Percentiles rank a stretch among this genome's conserved stretches.
These are phyloP conservation scores for Nylanderia fulva DNA, from an alignment of 1,140 invertebrate species.

Conservation along the genomic window DNA sequence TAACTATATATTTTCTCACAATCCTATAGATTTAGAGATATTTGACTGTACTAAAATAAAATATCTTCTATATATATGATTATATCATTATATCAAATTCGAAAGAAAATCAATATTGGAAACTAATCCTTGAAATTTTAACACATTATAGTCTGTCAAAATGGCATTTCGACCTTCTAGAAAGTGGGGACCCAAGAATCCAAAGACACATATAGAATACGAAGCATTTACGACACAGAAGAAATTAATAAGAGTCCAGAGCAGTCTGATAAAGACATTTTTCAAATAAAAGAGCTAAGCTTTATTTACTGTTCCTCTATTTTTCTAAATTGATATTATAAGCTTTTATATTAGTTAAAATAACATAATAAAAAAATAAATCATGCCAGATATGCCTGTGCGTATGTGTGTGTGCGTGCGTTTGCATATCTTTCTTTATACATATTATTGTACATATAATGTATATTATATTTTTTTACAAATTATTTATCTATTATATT, in stretches of 20 bases:
- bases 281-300: conserved; percentile 64
- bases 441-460: no score
- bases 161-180: conserved; percentile 73
- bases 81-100: background rate
- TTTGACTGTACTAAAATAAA: no score
- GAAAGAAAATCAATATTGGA: background rate
- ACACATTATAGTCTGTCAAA: conserved; percentile 69
- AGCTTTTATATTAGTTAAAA: background rate
- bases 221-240: conserved; percentile 74
- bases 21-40: no score
- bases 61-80: no score
- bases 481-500: no score
- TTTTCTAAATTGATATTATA: background rate
- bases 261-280: conserved; percentile 63
- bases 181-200: conserved; percentile 78
- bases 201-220: conserved; percentile 75
- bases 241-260: conserved; percentile 61
- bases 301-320: conserved; percentile 19
- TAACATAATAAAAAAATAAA: conserved; percentile 4
- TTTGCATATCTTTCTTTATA: no score
- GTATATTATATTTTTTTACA: no score
- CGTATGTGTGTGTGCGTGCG: no score
- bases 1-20: no score
- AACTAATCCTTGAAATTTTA: conserved; percentile 6
- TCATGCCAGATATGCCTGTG: conserved; percentile 82